Conservation (phyloP, 1,140 invertebrate genomes). For the Rhagoletis pomonella region DNA sequence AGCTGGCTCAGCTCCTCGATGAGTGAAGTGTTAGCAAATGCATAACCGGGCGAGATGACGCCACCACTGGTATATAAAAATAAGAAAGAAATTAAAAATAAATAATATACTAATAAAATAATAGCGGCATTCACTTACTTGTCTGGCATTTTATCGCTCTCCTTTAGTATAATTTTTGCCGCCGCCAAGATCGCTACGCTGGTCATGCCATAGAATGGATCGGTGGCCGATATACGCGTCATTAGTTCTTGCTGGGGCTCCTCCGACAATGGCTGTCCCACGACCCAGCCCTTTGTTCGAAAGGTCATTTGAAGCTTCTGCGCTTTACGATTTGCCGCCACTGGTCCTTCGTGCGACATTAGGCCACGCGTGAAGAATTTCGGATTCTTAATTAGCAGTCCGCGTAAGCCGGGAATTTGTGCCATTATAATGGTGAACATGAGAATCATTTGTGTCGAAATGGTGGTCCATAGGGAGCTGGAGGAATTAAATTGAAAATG, state of each 20-base stretch:
- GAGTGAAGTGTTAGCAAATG: constrained; percentile 60
- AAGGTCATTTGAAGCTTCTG: constrained; percentile 80
- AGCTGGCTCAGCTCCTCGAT: constrained; percentile 54
- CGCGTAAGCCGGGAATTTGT: constrained; percentile 79
- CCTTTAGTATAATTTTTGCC: constrained; percentile 83
- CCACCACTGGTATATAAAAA: constrained; percentile 60
- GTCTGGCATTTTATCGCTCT: constrained; percentile 82
- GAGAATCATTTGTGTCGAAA: background rate
- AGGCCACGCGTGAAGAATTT: constrained; percentile 82
- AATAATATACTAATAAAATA: too few relatives aligned
- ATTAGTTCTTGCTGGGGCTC: constrained; percentile 80
- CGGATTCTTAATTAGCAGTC: constrained; percentile 82
- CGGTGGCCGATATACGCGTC: constrained; percentile 77
- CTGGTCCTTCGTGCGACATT: constrained; percentile 79
- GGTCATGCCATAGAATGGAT: constrained; percentile 89
- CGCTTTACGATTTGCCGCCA: constrained; percentile 77
- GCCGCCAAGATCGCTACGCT: constrained; percentile 80
- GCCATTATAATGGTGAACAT: constrained; percentile 75
- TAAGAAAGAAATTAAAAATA: too few relatives aligned
- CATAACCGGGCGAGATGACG: constrained; percentile 74
- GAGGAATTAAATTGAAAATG: constrained; percentile 76
- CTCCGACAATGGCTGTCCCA: constrained; percentile 78
- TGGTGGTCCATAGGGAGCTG: constrained; percentile 75
- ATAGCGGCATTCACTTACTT: constrained; percentile 14
- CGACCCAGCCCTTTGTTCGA: constrained; percentile 84